Conservation (phyloP, 1,140 invertebrate genomes). For the Nilaparvata lugens region DNA sequence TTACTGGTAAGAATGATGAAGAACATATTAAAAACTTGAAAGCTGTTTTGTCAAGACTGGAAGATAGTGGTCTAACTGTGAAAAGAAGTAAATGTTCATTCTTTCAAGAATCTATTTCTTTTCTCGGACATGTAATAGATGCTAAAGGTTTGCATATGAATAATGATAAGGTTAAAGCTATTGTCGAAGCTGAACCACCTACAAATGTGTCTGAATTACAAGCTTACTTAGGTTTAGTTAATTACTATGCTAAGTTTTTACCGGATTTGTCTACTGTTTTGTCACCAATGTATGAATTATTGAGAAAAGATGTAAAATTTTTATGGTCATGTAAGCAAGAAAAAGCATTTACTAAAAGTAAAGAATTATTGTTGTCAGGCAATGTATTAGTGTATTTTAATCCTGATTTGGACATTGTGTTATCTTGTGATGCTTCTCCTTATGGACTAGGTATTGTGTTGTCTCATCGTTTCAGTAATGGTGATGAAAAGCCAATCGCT, state of each 20-base stretch:
- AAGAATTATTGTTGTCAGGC: slow-evolving; percentile 22
- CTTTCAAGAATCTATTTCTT: background rate
- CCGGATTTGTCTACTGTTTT: slow-evolving; percentile 15
- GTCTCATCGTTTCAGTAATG: slow-evolving; percentile 34
- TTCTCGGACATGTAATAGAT: background rate
- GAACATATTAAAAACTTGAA: background rate
- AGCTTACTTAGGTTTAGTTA: slow-evolving; percentile 5
- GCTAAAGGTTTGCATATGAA: background rate
- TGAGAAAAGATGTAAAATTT: background rate
- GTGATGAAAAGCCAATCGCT: slow-evolving; percentile 35
- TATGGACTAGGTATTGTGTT: slow-evolving; percentile 41
- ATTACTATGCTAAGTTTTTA: slow-evolving; percentile 5
- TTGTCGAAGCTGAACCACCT: background rate
- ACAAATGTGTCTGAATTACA: background rate
- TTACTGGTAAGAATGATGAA: background rate
- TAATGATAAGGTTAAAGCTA: background rate
- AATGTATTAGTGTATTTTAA: slow-evolving; percentile 31
- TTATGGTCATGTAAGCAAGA: background rate
- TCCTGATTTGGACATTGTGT: slow-evolving; percentile 28
- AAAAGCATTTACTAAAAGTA: slow-evolving; percentile 36
- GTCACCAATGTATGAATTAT: slow-evolving; percentile 20
- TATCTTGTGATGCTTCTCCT: slow-evolving; percentile 40
- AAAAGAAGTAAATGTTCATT: background rate
- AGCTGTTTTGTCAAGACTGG: background rate
- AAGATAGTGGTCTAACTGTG: background rate